These are phyloP conservation scores for Diplodus sargus DNA, from an alignment of 2,797 vertebrate species.

Conservation along the genomic window DNA sequence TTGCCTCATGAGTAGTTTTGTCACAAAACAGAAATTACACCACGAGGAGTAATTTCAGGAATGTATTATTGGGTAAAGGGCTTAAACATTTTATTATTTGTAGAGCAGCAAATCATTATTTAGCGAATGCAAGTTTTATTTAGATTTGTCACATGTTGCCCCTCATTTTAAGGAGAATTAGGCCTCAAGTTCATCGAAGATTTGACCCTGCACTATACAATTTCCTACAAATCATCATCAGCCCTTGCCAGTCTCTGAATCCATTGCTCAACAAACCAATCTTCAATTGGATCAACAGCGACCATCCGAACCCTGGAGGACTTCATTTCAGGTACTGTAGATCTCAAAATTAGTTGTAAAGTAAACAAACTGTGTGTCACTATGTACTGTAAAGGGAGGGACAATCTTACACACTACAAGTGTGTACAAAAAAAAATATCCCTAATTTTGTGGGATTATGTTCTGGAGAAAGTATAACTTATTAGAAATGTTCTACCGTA, in stretches of 20 bases:
- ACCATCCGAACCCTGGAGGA: background rate
- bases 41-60: background rate
- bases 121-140: background rate
- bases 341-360: no score
- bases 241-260: background rate
- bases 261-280: no score
- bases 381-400: no score
- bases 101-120: background rate
- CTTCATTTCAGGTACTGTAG: no score
- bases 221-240: conserved; percentile 13
- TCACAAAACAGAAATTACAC: background rate
- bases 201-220: background rate
- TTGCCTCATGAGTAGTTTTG: background rate
- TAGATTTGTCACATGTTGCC: background rate
- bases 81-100: background rate
- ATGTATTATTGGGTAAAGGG: background rate
- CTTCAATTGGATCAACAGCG: no score
- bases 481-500: no score
- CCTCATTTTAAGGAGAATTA: background rate
- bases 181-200: background rate
- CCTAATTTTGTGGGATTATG: no score
- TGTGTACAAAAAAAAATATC: no score
- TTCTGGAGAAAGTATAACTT: no score
- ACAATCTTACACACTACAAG: no score
- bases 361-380: no score